Base-by-base conservation (phyloP, 2,113 vertebrate genomes). In the Brachypteracias leptosomus region DNA sequence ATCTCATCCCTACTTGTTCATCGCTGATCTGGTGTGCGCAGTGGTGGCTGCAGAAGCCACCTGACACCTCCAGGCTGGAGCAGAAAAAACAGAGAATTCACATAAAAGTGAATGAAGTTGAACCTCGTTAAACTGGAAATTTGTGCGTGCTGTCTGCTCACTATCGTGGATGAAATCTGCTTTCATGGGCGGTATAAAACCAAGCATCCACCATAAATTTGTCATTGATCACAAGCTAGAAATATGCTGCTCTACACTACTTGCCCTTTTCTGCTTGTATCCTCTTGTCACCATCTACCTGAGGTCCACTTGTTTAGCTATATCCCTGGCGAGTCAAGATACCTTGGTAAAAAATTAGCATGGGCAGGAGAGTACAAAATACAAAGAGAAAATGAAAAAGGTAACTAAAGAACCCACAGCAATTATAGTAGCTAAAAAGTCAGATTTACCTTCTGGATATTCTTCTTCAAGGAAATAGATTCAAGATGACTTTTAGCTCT, bases 21-120 rank as follows among this genome's bases (percentile, higher is more conserved):
- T 22, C 8, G 28, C 55, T 40, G 61, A 44, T 80, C 54, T 7
- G 10, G 2, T 0, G 1, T 16, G 14, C 1, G 0, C 0, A 1
- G n/a, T 14, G 57, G 70, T 8, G 12, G 58, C 38, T 38, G 35
- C 61, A 52, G 86, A 31, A 89, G 91, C 66, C 85, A 87, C 79
- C 10, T 0, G 3, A 51, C 66, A 20, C 35, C 54, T 89, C 85
- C 31, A n/a, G 65, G 82, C 72, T 66, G 73, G 19, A 54, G 51
- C 42, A 80, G 55, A 61, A 52, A 51, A 33, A 76, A 25, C 11
- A 35, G 42, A 70, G n/a, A 63, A 62, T 25, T 54, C 85, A 18
- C 62, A 22, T 6, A 52, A 3, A 78, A 76, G 57, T 9, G 73
- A 74, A 36, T 29, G 46, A 66, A 59, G 49, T 54, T 17, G n/a